Conservation (phyloP, 2,888 invertebrate species). For the Eutolmus rufibarbis region DNA sequence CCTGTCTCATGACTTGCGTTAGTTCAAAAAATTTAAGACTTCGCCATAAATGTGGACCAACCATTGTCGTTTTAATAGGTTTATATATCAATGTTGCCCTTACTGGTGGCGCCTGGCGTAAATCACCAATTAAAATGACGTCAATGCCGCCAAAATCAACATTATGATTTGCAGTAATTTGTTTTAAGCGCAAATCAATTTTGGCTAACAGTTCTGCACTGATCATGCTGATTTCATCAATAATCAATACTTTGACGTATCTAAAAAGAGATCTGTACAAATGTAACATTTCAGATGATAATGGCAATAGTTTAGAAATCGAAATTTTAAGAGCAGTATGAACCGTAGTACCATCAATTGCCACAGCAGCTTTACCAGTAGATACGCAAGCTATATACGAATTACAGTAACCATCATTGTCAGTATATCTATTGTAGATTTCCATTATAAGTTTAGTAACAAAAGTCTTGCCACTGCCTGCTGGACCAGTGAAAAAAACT, state of each 20-base stretch:
- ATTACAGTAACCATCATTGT: constrained; percentile 56
- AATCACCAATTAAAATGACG: constrained; percentile 40
- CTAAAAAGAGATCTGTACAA: constrained; percentile 51
- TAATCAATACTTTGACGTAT: constrained; percentile 54
- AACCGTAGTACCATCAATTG: constrained; percentile 58
- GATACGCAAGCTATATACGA: constrained; percentile 58
- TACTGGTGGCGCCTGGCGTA: constrained; percentile 50
- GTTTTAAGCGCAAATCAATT: constrained; percentile 54
- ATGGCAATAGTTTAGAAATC: constrained; percentile 48
- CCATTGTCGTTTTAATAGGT: constrained; percentile 24
- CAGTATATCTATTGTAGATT: constrained; percentile 58
- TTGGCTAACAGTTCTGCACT: constrained; percentile 53
- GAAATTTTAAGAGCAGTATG: constrained; percentile 56
- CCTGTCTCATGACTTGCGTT: not conserved
- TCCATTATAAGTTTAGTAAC: constrained; percentile 59
- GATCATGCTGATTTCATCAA: constrained; percentile 59
- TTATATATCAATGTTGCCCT: constrained; percentile 52
- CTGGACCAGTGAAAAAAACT: constrained; percentile 51
- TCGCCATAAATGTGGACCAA: constrained; percentile 22
- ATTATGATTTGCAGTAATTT: constrained; percentile 54
- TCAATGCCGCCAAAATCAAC: constrained; percentile 53
- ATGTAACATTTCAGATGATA: constrained; percentile 49
- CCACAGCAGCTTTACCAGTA: constrained; percentile 58
- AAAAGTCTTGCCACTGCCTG: constrained; percentile 55
- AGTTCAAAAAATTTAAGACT: constrained; percentile 24